Percentiles rank a stretch among this genome's conserved stretches.
Evolutionary conservation across 2,113 vertebrate species (phyloP).

Genomic region (Pomatorhinus ruficollis): DNA sequence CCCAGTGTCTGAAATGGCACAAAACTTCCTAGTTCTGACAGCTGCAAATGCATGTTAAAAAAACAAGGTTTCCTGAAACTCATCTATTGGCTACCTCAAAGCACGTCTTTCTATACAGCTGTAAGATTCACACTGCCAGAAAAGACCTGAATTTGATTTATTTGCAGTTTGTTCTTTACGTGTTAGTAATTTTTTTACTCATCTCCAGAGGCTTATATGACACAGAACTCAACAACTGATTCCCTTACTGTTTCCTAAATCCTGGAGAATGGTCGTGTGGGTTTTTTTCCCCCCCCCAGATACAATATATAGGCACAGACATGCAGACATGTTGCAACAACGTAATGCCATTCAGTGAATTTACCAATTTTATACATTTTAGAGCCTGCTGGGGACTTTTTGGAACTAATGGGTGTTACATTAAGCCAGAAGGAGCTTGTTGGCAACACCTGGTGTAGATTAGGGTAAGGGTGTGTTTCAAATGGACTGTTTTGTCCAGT

Average conservation of each 20-base stretch:
- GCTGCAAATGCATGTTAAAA: not conserved
- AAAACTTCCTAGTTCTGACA: not conserved
- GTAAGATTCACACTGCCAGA: not conserved
- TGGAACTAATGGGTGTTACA: rapidly evolving
- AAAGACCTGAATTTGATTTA: not conserved
- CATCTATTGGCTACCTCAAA: not conserved
- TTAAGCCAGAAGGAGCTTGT: not conserved
- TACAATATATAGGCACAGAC: not conserved
- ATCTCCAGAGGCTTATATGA: not conserved
- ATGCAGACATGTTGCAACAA: not conserved
- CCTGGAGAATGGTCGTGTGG: not conserved
- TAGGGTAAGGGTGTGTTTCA: not conserved
- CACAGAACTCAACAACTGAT: not conserved
- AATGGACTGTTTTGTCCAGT: not conserved
- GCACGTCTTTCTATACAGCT: not conserved
- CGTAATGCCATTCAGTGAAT: not conserved
- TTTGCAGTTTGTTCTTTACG: not conserved
- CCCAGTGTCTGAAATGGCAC: not conserved
- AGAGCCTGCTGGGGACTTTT: not conserved
- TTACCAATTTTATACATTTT: not conserved
- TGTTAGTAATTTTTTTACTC: not conserved
- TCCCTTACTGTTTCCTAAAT: not conserved
- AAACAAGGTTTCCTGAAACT: not conserved
- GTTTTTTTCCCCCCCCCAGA: rapidly evolving
- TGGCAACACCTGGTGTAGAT: not conserved